These are phyloP conservation scores for Ormia ochracea DNA, from an alignment of 2,888 invertebrate genomes.

Conservation along the genomic window DNA sequence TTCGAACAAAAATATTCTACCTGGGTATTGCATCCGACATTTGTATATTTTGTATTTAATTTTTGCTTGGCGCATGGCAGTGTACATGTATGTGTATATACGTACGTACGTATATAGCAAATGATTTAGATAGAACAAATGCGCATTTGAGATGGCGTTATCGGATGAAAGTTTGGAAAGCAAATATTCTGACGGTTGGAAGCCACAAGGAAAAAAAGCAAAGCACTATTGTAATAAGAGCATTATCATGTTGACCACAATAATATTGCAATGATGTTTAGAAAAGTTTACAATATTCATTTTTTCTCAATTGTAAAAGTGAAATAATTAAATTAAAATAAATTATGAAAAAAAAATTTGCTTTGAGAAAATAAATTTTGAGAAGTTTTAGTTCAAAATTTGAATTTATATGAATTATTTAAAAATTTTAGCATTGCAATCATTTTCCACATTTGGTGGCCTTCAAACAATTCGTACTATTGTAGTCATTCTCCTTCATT, in stretches of 20 bases:
- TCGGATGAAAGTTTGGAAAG: background rate
- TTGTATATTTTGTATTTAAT: constrained; percentile 4
- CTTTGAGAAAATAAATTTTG: background rate
- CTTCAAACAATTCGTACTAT: no score
- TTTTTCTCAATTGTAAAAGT: background rate
- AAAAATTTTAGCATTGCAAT: no score
- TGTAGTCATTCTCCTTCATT: no score
- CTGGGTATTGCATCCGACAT: constrained; percentile 30
- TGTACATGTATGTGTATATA: no score
- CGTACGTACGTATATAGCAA: background rate
- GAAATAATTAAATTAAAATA: background rate
- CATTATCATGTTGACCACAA: constrained; percentile 31
- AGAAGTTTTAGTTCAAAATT: no score
- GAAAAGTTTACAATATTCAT: background rate
- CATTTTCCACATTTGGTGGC: no score
- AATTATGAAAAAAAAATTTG: background rate
- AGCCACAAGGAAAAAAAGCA: constrained; percentile 12
- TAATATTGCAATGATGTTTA: constrained; percentile 12
- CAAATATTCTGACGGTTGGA: background rate
- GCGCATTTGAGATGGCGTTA: background rate
- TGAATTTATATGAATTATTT: no score
- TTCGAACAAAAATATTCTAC: constrained; percentile 21
- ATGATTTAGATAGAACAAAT: background rate
- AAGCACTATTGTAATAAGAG: background rate
- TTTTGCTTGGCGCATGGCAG: background rate